Evolutionary conservation across 2,888 invertebrate genomes (phyloP), one percentile per base, ranked within the genome.

Genomic region (Ariolimax columbianus): DNA sequence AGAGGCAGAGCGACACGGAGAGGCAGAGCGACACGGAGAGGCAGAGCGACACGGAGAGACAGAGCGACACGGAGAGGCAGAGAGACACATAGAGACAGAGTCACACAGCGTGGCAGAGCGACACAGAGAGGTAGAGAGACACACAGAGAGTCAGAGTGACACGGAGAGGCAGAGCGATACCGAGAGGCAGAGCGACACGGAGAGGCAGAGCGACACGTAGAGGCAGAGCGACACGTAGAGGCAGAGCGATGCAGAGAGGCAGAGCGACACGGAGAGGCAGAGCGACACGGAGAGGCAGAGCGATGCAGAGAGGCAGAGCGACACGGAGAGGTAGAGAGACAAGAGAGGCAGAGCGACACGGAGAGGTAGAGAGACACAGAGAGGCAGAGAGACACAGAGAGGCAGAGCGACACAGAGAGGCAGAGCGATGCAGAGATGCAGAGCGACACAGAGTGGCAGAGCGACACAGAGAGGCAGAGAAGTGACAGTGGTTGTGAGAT

Each of bases 161-260:
- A 66, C 63, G 33, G 40, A 63, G 38, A 66, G 38, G 40, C 40
- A 80, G 63, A 68, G 9, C 3, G 63, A 14, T n/a, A 80, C 43
- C 38, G 66, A 80, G 30, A 66, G 63, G 38, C 66, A 72, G 11
- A 72, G 14, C 63, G 51, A 38, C n/a, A 79, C 79, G 66, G 63
- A 66, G 30, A n/a, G n/a, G n/a, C n/a, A n/a, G n/a, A n/a, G n/a
- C n/a, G n/a, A n/a, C n/a, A n/a, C n/a, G n/a, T n/a, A 66, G 63
- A 79, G 51, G 66, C 38, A 66, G 38, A 79, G 38, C 63, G 51
- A 79, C 38, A 81, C 51, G 70, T 23, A 68, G 33, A 68, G 47
- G 43, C 81, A 47, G 68, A 81, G 55, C 51, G 47, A 55, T 33
- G 55, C 33, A 55, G 40, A 77, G 47, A 77, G 40, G 55, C 55